Base-by-base conservation (phyloP, 1,140 invertebrate species). In the Pteromalus puparum region DNA sequence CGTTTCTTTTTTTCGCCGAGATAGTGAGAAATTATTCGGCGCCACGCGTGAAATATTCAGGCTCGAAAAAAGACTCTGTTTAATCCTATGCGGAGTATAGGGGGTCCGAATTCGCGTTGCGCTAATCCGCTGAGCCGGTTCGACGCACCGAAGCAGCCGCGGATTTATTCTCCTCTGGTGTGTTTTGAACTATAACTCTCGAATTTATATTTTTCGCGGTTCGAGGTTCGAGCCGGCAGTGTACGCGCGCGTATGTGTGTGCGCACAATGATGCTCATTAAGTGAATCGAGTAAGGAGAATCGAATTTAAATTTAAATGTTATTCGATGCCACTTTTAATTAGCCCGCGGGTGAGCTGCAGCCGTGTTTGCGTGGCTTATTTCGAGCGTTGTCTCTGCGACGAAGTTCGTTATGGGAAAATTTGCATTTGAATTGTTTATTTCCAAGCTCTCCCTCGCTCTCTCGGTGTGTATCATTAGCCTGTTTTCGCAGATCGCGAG, bases 81-180 rank as follows among this genome's bases (percentile, higher is more conserved):
- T 77, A 53, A 77, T 77, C 73, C 75, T 10, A 18, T n/a, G 5
- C 15, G 53, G 30, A 5, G 6, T 34, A 34, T 34, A 7, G 21
- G 2, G 21, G 2, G 21, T 3, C 6, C 18, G 26, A 65, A 77
- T 77, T 77, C 48, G 48, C 10, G 75, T 65, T 24, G 38, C 2
- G 75, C 75, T 28, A 76, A 77, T 77, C 46, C 48, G 13, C 34
- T 65, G 61, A 77, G 75, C 75, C 18, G 46, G 75, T 30, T 61
- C 24, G 26, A 77, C 42, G 38, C 34, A 24, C 15, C 48, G 18
- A 53, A n/a, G 34, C 21, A 46, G 21, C 73, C 73, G 18, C 9
- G n/a, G 3, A 46, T 48, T 48, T 42, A 42, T 46, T 26, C 9
- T 24, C 15, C 34, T 12, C 18, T 42, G n/a, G n/a, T n/a, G 21